A percentile compares a stretch with the other conserved stretches of the same genome.
Evolutionary conservation across 2,888 invertebrate species (phyloP).

Genomic region (Acrocyrtus sp.): DNA sequence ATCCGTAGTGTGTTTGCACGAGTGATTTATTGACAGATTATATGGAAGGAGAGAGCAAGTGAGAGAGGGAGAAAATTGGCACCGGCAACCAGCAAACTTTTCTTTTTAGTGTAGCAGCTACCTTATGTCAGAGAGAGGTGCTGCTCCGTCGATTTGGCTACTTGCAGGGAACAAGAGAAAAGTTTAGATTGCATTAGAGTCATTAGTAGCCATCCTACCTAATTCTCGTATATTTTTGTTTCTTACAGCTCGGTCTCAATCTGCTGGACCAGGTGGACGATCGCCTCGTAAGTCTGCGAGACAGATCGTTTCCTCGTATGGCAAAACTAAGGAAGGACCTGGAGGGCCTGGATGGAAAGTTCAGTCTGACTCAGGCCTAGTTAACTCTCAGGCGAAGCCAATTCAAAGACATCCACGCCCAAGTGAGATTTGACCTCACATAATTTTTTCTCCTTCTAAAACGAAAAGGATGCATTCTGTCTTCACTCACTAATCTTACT

Average conservation of each 20-base stretch:
- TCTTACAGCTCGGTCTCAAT: constrained; percentile 74
- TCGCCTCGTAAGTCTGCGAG: constrained; percentile 61
- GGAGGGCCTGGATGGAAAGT: constrained; percentile 64
- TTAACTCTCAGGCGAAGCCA: constrained; percentile 61
- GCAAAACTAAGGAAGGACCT: constrained; percentile 65
- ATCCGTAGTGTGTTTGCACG: constrained; percentile 26
- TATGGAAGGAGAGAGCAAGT: constrained; percentile 2
- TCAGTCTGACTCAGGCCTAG: constrained; percentile 61
- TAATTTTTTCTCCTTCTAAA: constrained; percentile 10
- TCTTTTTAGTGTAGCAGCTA: no score
- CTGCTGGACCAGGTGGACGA: constrained; percentile 72
- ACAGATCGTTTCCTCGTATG: constrained; percentile 59
- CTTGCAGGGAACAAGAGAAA: no score
- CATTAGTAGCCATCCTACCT: not conserved
- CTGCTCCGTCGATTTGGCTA: no score
- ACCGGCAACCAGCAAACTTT: no score
- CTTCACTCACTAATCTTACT: constrained; percentile 21
- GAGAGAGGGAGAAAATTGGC: no score
- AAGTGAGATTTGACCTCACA: constrained; percentile 69
- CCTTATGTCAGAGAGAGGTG: no score
- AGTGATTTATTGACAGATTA: constrained; percentile 47
- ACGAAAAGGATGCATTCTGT: constrained; percentile 8
- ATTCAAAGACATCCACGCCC: constrained; percentile 74
- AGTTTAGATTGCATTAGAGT: not conserved
- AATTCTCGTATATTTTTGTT: constrained; percentile 7